Base-by-base conservation (phyloP, 2,797 vertebrate genomes). In the Myoxocephalus aenaeus region DNA sequence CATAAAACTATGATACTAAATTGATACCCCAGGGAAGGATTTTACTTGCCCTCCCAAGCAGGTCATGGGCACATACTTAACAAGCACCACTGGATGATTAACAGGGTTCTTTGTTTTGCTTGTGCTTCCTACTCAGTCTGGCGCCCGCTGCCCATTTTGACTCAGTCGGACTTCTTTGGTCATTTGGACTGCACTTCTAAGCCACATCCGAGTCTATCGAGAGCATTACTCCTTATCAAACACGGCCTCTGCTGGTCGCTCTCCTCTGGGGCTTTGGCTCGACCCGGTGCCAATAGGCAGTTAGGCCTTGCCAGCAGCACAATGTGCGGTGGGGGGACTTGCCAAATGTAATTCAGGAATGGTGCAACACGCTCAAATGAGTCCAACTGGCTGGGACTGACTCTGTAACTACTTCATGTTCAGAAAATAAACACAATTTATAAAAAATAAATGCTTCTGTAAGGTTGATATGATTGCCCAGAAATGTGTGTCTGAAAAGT, bases 311-410 rank as follows among this genome's bases (percentile, higher is more conserved):
- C 84, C 86, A 90, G 78, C 64, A 83, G n/a, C 50, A 75, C 79
- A 86, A 64, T 77, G 82, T 74, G 79, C 68, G 38, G 51, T 18
- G 51, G n/a, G 48, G 12, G 27, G 62, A 14, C 10, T 66, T 77
- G 82, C 85, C 87, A 87, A 85, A 80, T 74, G 70, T 80, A 73
- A 88, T 83, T 75, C 81, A 86, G 75, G 76, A 76, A 76, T 50
- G 57, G 71, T 66, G 68, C 72, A 82, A 80, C 54, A 63, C 1
- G 15, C 76, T 80, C 51, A 73, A 51, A 78, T 64, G 69, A 73
- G 65, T 79, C 74, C 76, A 79, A 65, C 69, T 82, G 79, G 76
- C 79, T 44, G 51, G 12, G 53, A 64, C 56, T 13, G 51, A 70
- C 20, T 69, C 64, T 61, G 51, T 61, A 74, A 64, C 62, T 50